Base-by-base conservation (phyloP, 2,888 invertebrate species). In the Callimorpha dominula region DNA sequence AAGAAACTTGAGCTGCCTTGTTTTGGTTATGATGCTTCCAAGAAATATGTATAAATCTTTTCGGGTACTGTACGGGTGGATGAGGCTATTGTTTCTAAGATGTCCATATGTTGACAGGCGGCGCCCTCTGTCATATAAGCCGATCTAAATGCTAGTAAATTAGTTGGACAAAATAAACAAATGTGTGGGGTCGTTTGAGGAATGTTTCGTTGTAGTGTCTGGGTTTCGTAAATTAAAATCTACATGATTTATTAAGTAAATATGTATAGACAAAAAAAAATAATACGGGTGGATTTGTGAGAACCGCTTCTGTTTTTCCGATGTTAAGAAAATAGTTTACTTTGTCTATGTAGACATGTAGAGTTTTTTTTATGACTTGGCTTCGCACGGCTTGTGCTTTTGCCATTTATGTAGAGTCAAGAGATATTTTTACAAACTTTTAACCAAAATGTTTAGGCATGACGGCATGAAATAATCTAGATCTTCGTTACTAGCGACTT, bases 111-210 rank as follows among this genome's bases (percentile, higher is more conserved):
- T 76, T 75, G 72, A 78, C 72, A 79, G 72, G 67, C 82, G 83
- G 77, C 71, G 52, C 70, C 68, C 63, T 72, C 69, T 81, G 79
- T 65, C 78, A 82, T 63, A 54, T 71, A 66, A 76, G 70, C 72
- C 70, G 11, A 5, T 65, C 62, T 73, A 72, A 82, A 81, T 68
- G 75, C 14, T 68, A 76, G 74, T 81, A 85, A 81, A 79, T 83
- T 73, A 80, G 84, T 82, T 71, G 66, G 63, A 70, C 73, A 81
- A 83, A 83, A 83, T 80, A 84, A 84, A 85, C 83, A 83, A 84
- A 78, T 81, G 79, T 75, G 86, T 85, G 85, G 84, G 85, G 86
- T 84, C 85, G 81, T 76, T 71, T n/a, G 3, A 4, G n/a, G 7
- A 9, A 15, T 46, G 46, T 46, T 15, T 46, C 57, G 42, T 57